A percentile compares a stretch with the other conserved stretches of the same genome.
phyloP scores from a whole-genome alignment of 2,888 invertebrate species.

The Chironomus tentans region DNA sequence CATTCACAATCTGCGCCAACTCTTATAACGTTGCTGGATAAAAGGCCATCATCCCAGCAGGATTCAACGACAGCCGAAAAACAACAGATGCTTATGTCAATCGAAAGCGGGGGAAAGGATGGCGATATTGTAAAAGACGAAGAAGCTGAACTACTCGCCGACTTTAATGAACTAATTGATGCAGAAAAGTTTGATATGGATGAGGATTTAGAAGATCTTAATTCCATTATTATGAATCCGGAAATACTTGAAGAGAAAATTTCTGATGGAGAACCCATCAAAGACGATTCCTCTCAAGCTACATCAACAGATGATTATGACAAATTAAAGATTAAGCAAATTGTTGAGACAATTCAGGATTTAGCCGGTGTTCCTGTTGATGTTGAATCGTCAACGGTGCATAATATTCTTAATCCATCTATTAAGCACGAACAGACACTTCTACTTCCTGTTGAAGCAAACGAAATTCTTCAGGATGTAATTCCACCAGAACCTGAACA shows the following conservation, averaged over 20 bases:
- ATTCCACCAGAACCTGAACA: slow-evolving; percentile 1
- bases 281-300: slow-evolving; percentile 30
- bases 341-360: slow-evolving; percentile 18
- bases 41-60: slow-evolving; percentile 33
- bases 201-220: slow-evolving; percentile 30
- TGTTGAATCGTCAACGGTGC: neutral
- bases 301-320: slow-evolving; percentile 14
- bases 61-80: slow-evolving; percentile 6
- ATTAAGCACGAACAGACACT: neutral
- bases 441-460: slow-evolving; percentile 30
- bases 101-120: slow-evolving; percentile 6
- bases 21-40: slow-evolving; percentile 60
- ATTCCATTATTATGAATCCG: slow-evolving; percentile 32
- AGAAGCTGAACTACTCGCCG: slow-evolving; percentile 16
- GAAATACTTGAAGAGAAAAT: slow-evolving; percentile 39
- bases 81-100: slow-evolving; percentile 26
- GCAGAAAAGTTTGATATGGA: neutral
- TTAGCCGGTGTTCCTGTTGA: slow-evolving; percentile 1
- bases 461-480: slow-evolving; percentile 28
- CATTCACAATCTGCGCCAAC: slow-evolving; percentile 63
- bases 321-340: slow-evolving; percentile 26
- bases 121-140: slow-evolving; percentile 11
- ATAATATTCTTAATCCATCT: neutral
- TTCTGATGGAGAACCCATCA: slow-evolving; percentile 35
- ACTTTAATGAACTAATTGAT: slow-evolving; percentile 17